A percentile compares a stretch with the other conserved stretches of the same genome.
phyloP scores from a whole-genome alignment of 1,140 invertebrate species.

The Zeugodacus cucurbitae region DNA sequence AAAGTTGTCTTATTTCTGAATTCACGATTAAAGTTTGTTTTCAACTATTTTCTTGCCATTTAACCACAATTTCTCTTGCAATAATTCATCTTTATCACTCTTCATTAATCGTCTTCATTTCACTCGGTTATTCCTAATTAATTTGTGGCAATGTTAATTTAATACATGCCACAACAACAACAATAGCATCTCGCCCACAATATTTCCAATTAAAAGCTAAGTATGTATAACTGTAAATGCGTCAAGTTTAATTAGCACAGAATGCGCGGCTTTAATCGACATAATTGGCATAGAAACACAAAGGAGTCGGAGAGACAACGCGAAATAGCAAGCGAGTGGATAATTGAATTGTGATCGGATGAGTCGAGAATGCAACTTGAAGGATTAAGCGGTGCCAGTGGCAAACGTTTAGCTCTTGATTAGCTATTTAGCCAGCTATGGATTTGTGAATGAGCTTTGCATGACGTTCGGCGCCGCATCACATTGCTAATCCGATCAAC shows the following conservation, averaged over 20 bases:
- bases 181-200: not conserved
- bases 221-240: not conserved
- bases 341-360: not conserved
- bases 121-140: not conserved
- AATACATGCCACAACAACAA: not conserved
- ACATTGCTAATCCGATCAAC: too few species aligned
- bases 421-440: not conserved
- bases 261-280: not conserved
- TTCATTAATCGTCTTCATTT: not conserved
- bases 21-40: not conserved
- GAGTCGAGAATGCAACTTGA: not conserved
- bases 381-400: not conserved
- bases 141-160: constrained; percentile 13
- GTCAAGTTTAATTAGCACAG: not conserved
- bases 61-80: not conserved
- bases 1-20: not conserved
- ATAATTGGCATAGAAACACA: not conserved
- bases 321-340: not conserved
- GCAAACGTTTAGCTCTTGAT: not conserved
- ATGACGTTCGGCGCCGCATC: not conserved
- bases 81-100: not conserved
- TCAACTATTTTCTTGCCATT: not conserved
- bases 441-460: not conserved
- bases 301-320: not conserved
- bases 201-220: not conserved